Percentiles rank a stretch among this genome's conserved stretches.
Evolutionary conservation across 2,797 vertebrate species (phyloP).

Genomic region (Spondyliosoma cantharus): DNA sequence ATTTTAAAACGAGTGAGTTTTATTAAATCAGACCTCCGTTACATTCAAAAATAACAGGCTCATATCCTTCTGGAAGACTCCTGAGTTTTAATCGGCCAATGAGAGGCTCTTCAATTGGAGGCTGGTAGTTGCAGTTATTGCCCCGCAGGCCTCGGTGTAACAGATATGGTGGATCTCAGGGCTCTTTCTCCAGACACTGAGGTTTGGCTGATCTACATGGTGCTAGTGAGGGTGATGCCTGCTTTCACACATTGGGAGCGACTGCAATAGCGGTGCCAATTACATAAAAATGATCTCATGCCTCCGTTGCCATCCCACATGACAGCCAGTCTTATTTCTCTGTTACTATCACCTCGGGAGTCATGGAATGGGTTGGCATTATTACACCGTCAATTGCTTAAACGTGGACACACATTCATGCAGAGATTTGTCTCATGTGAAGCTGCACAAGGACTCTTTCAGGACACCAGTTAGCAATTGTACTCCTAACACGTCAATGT

Average conservation of each 20-base stretch:
- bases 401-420: constrained; percentile 33
- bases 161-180: constrained; percentile 37
- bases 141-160: constrained; percentile 22
- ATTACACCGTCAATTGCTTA: constrained; percentile 25
- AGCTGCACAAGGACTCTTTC: constrained; percentile 77
- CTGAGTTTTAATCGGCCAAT: constrained; percentile 7
- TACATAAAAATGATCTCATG: constrained; percentile 58
- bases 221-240: constrained; percentile 34
- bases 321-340: constrained; percentile 49
- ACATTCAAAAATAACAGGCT: constrained; percentile 21
- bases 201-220: constrained; percentile 46
- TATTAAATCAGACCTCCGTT: constrained; percentile 45
- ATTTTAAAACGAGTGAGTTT: constrained; percentile 33
- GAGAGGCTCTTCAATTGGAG: constrained; percentile 21
- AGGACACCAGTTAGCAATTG: constrained; percentile 56
- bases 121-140: constrained; percentile 22
- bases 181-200: constrained; percentile 50
- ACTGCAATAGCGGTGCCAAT: constrained; percentile 39
- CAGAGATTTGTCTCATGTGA: constrained; percentile 19
- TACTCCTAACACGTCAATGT: constrained; percentile 47
- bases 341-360: constrained; percentile 45
- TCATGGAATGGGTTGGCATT: constrained; percentile 37
- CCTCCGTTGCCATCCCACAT: constrained; percentile 37
- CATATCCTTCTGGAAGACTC: constrained; percentile 26
- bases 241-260: constrained; percentile 54